Evolutionary conservation across 2,888 invertebrate genomes (phyloP), one percentile per base, ranked within the genome.

Genomic region (Melanostoma scalare): DNA sequence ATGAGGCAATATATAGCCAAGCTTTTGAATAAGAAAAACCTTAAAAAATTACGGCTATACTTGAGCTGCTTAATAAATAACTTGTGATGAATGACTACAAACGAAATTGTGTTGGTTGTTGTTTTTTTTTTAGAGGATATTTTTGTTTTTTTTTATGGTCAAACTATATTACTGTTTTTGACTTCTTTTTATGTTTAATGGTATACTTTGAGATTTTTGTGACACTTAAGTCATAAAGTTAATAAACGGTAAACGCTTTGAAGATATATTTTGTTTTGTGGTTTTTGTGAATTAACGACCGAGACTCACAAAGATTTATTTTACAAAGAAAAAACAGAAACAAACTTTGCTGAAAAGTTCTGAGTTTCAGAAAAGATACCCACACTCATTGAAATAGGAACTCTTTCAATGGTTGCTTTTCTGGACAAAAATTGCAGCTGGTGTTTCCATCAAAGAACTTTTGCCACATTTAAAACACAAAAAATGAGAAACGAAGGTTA

Each of bases 201-300:
- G 20, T 20, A 20, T 20, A 20, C 20, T 20, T 38, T 50, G 48
- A 50, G 50, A 36, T 50, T 63, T 63, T 63, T 63, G 50, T 63
- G 63, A 30, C 50, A 44, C 50, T 50, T 38, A 50, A 63, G 35
- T 50, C 48, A 63, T 50, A 50, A 38, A 63, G 63, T 38, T 50
- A 50, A 63, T 63, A 50, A 63, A 50, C 63, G 36, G n/a, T 38
- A 63, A 50, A 50, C 36, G 36, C 20, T 50, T 6, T 38, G 35
- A 63, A 63, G 63, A 63, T 63, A 50, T 63, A 63, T 63, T 50
- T 36, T 20, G 10, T 50, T 10, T 10, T 46, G 63, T 63, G 48
- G 38, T 63, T 63, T 30, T 38, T 48, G n/a, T 50, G 50, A 50
- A 48, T 50, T 63, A 63, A 63, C 50, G 50, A 36, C 50, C 50